Conservation (phyloP, 2,888 invertebrate species). For the Mechanitis messenoides region DNA sequence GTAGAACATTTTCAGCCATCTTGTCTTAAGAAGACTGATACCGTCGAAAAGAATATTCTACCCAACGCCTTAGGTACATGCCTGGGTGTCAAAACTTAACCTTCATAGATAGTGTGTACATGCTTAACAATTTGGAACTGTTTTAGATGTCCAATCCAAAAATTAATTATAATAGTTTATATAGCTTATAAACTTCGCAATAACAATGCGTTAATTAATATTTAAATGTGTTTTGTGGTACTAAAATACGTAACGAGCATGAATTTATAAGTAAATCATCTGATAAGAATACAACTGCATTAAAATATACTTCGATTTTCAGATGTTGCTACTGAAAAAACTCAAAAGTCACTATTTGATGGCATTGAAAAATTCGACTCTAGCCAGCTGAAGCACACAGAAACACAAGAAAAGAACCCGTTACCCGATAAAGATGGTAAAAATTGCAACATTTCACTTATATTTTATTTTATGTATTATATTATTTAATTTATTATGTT, state of each 20-base stretch:
- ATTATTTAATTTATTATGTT: neutral
- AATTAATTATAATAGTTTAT: too few relatives aligned
- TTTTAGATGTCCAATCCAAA: too few relatives aligned
- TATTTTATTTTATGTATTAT: too few relatives aligned
- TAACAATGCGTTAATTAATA: slow-evolving; percentile 19
- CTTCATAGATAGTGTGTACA: neutral
- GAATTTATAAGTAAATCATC: slow-evolving; percentile 21
- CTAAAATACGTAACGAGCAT: slow-evolving; percentile 42
- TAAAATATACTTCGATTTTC: slow-evolving; percentile 46
- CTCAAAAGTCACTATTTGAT: slow-evolving; percentile 87
- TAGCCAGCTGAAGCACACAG: slow-evolving; percentile 89
- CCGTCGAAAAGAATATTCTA: slow-evolving; percentile 87
- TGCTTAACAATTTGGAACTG: too few relatives aligned
- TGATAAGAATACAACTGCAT: neutral
- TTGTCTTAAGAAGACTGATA: slow-evolving; percentile 85
- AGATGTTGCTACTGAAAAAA: slow-evolving; percentile 94
- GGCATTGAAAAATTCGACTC: slow-evolving; percentile 92
- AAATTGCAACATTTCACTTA: slow-evolving; percentile 12
- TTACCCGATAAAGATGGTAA: slow-evolving; percentile 96
- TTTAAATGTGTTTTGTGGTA: slow-evolving; percentile 13
- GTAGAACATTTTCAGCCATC: slow-evolving; percentile 86
- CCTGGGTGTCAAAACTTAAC: slow-evolving; percentile 17
- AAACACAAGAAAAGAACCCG: slow-evolving; percentile 94
- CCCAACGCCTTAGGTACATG: slow-evolving; percentile 88
- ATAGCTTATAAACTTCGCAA: slow-evolving; percentile 6